Percentiles rank a stretch among this genome's conserved stretches.
phyloP scores from a whole-genome alignment of 2,113 vertebrate species.

The Ageneiosus marmoratus region DNA sequence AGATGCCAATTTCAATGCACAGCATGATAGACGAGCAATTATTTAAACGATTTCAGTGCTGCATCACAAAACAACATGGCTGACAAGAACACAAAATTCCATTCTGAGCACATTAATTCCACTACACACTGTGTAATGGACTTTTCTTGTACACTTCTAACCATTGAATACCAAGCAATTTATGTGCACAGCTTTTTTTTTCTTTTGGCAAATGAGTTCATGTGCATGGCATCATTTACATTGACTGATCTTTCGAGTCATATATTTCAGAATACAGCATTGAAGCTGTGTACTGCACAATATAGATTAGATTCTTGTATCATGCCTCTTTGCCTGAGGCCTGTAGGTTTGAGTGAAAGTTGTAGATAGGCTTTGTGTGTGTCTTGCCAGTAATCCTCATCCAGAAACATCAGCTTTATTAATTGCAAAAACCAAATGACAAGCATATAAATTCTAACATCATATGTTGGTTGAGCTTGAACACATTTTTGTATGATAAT shows the following conservation, averaged over 20 bases:
- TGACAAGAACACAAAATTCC: conserved; percentile 12
- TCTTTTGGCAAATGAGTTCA: not conserved
- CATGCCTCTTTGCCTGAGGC: not conserved
- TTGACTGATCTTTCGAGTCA: conserved; percentile 7
- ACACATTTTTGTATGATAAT: conserved; percentile 2
- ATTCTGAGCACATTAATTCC: conserved; percentile 9
- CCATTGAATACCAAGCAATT: conserved; percentile 15
- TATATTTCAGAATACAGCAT: not conserved
- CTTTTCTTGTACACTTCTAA: conserved; percentile 11
- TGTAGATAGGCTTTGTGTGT: not conserved
- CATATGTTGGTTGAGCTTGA: not conserved
- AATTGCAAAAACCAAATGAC: conserved; percentile 10
- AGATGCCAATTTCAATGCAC: not conserved
- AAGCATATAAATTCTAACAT: not conserved
- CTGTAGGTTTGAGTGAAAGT: not conserved
- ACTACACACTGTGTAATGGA: conserved; percentile 11
- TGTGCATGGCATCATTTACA: not conserved
- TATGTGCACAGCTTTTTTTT: not conserved
- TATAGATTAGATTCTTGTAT: not conserved
- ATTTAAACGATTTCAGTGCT: conserved; percentile 2
- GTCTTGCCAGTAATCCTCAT: not conserved
- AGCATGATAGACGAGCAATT: conserved; percentile 6
- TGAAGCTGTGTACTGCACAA: not conserved
- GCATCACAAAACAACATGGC: conserved; percentile 22
- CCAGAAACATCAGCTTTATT: not conserved